Evolutionary conservation across 2,888 invertebrate species (phyloP), one percentile per base, ranked within the genome.

Genomic region (Eilema sororculum): DNA sequence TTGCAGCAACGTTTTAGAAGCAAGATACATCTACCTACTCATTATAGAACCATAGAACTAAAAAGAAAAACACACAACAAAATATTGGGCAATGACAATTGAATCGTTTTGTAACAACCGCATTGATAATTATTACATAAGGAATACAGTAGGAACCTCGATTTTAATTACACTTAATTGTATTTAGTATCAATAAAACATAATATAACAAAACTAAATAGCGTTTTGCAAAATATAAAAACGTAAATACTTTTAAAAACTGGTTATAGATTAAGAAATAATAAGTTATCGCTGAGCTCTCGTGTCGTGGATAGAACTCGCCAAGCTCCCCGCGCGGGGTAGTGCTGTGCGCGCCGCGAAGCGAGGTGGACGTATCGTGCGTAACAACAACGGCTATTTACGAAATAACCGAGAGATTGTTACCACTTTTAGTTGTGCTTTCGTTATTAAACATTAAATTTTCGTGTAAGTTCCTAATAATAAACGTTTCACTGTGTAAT

Each of bases 381-480:
- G 79, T 81, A 74, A 70, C 86, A 90, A 86, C 84, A 87, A 79
- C 90, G 89, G 88, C 79, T 89, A 90, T 90, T 90, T 78, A 76
- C 78, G 76, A 82, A 87, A 92, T 92, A 92, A 83, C 89, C 91
- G 92, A 85, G 83, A 88, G 86, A 88, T 91, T 91, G 91, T 90
- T 87, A 87, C 88, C 68, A 75, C 77, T 88, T 89, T 85, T 85
- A 85, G 86, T 87, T 77, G 71, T 76, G 77, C 70, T 69, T 58
- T 68, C 67, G 58, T 57, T 71, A 62, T 63, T 28, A 62, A 78
- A 78, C 77, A 80, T 68, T 71, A 65, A 69, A 74, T 71, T 76
- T 65, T 75, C 75, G 79, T 79, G 82, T 82, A 61, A 82, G 82
- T 82, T 74, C 61, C 22, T 0, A 28, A 30, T 10, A 59, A 13